These are phyloP conservation scores for Meloidogyne chitwoodi DNA, from an alignment of 1,140 invertebrate genomes.

Conservation along the genomic window DNA sequence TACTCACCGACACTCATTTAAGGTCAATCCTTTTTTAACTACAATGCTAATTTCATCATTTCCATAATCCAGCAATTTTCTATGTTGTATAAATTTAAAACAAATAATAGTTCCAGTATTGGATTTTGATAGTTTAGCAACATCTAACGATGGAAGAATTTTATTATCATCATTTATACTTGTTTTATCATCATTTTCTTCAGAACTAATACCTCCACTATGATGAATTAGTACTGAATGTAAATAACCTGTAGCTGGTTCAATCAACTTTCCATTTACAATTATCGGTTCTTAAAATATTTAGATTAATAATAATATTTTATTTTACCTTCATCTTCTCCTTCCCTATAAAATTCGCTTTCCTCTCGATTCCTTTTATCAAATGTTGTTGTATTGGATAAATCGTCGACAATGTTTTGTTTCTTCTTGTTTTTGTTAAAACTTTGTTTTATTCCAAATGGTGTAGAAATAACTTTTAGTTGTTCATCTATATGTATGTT, in stretches of 20 bases:
- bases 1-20: slow-evolving; percentile 15
- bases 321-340: not conserved
- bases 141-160: not conserved
- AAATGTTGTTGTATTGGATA: not conserved
- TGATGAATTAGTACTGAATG: not conserved
- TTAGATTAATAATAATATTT: not conserved
- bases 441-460: not conserved
- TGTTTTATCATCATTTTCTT: not conserved
- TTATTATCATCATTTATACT: not conserved
- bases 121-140: not conserved
- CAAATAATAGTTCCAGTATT: slow-evolving; percentile 2
- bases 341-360: not conserved
- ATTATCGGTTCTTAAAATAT: not conserved
- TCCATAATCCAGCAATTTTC: not conserved
- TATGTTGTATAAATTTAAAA: slow-evolving; percentile 6
- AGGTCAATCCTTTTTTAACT: not conserved
- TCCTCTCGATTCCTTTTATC: not conserved
- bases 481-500: not conserved
- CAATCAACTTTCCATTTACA: not conserved
- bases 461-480: not conserved
- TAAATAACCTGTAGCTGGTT: not conserved
- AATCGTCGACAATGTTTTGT: not conserved
- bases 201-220: not conserved
- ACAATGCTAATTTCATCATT: not conserved
- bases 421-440: not conserved